phyloP scores from a whole-genome alignment of 2,888 invertebrate species.

The Drosophila austrosaltans region DNA sequence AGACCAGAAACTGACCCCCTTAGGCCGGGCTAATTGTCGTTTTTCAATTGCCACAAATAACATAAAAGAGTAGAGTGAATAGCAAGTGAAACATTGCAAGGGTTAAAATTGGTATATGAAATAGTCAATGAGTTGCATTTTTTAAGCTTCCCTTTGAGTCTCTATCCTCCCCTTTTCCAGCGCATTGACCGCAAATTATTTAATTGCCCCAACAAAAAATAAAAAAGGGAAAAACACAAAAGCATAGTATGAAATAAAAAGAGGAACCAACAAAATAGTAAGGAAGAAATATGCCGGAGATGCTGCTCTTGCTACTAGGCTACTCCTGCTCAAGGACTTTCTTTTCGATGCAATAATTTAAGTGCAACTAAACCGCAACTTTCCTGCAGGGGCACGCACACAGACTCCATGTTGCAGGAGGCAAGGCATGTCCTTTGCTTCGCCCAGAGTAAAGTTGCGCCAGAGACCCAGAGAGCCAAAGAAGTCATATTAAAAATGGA shows the following conservation, averaged over 20 bases:
- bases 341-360: slow-evolving; percentile 75
- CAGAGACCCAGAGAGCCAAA: slow-evolving; percentile 41
- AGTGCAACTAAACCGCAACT: slow-evolving; percentile 73
- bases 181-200: slow-evolving; percentile 74
- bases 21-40: slow-evolving; percentile 68
- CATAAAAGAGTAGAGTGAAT: slow-evolving; percentile 12
- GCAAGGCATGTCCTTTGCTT: slow-evolving; percentile 3
- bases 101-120: not conserved
- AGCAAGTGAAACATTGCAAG: not conserved
- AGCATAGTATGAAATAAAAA: not conserved
- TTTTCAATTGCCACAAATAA: slow-evolving; percentile 67
- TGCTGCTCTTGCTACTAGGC: slow-evolving; percentile 33
- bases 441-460: slow-evolving; percentile 31
- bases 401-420: slow-evolving; percentile 21
- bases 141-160: slow-evolving; percentile 36
- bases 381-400: slow-evolving; percentile 52
- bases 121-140: slow-evolving; percentile 34
- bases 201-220: slow-evolving; percentile 57
- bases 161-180: slow-evolving; percentile 43
- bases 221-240: not conserved
- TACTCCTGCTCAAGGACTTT: slow-evolving; percentile 64
- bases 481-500: slow-evolving; percentile 71
- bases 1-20: slow-evolving; percentile 54
- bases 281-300: slow-evolving; percentile 18
- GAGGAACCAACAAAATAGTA: slow-evolving; percentile 32